Conservation (phyloP, 2,797 vertebrate species). For the Miichthys miiuy region DNA sequence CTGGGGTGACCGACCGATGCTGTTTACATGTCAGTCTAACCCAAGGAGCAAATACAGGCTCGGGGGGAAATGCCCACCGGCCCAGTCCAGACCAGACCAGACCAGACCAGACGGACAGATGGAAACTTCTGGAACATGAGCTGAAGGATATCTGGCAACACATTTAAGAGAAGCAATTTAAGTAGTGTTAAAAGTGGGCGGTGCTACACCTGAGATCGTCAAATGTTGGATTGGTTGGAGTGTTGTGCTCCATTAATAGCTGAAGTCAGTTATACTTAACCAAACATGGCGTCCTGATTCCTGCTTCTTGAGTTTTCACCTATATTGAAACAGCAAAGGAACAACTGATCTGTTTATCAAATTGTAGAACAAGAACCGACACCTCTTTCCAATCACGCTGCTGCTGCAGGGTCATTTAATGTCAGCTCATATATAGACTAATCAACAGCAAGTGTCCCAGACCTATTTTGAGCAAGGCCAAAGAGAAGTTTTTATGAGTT, state of each 20-base stretch:
- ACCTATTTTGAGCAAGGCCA: constrained; percentile 58
- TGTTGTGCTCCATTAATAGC: constrained; percentile 39
- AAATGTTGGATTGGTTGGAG: constrained; percentile 22
- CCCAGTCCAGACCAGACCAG: constrained; percentile 26
- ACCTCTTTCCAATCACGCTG: constrained; percentile 16
- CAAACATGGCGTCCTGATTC: neutral
- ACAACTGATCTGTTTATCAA: neutral
- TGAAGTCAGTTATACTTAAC: neutral
- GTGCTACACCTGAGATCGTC: constrained; percentile 32
- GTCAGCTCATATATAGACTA: constrained; percentile 60
- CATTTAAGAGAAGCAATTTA: constrained; percentile 29
- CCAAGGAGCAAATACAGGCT: constrained; percentile 26
- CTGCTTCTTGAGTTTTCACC: neutral
- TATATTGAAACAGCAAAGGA: neutral
- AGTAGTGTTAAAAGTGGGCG: constrained; percentile 10
- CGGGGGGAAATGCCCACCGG: constrained; percentile 14
- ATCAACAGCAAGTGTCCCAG: constrained; percentile 45
- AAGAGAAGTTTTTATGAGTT: constrained; percentile 40
- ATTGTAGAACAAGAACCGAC: neutral
- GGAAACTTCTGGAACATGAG: constrained; percentile 72
- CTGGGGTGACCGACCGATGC: constrained; percentile 24
- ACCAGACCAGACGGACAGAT: constrained; percentile 9
- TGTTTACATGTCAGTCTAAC: constrained; percentile 57
- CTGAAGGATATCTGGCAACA: constrained; percentile 49
- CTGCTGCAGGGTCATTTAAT: constrained; percentile 39